These are phyloP conservation scores for Palythoa grandis DNA, from an alignment of 92 coral and sea anemone species.

Conservation along the genomic window DNA sequence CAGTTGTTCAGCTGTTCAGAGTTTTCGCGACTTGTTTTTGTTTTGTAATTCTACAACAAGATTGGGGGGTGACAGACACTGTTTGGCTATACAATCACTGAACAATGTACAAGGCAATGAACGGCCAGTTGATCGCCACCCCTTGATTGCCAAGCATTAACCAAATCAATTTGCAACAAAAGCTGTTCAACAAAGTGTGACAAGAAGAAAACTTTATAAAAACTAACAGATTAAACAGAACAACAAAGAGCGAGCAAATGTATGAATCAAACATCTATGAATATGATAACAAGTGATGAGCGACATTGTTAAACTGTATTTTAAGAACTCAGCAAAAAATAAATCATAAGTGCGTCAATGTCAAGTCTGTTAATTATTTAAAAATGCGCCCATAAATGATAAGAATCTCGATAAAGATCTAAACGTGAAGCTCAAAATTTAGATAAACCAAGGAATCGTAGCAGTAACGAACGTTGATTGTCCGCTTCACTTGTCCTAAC, in stretches of 20 bases:
- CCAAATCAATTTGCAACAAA: conserved; percentile 34
- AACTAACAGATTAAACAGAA: neutral
- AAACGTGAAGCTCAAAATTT: too few species aligned
- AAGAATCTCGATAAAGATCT: too few species aligned
- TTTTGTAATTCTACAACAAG: neutral
- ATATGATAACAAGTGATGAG: too few species aligned
- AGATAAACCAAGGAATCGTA: too few species aligned
- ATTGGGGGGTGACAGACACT: neutral
- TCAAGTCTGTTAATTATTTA: too few species aligned
- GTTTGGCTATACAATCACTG: conserved; percentile 20
- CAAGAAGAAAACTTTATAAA: conserved; percentile 1
- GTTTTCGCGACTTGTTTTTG: conserved; percentile 1
- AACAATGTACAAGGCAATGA: conserved; percentile 35
- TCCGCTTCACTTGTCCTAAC: too few species aligned
- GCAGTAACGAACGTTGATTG: too few species aligned
- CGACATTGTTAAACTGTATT: too few species aligned
- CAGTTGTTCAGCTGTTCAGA: neutral
- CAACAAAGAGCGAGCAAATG: neutral
- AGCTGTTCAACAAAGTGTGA: conserved; percentile 30
- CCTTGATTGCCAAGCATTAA: conserved; percentile 23
- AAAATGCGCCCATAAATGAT: too few species aligned
- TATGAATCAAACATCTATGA: too few species aligned
- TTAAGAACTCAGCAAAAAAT: too few species aligned
- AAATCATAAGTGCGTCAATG: too few species aligned
- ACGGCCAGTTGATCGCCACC: conserved; percentile 29